A percentile compares a stretch with the other conserved stretches of the same genome.
Evolutionary conservation across 1,140 invertebrate species (phyloP).

Genomic region (Micrasema longulum): DNA sequence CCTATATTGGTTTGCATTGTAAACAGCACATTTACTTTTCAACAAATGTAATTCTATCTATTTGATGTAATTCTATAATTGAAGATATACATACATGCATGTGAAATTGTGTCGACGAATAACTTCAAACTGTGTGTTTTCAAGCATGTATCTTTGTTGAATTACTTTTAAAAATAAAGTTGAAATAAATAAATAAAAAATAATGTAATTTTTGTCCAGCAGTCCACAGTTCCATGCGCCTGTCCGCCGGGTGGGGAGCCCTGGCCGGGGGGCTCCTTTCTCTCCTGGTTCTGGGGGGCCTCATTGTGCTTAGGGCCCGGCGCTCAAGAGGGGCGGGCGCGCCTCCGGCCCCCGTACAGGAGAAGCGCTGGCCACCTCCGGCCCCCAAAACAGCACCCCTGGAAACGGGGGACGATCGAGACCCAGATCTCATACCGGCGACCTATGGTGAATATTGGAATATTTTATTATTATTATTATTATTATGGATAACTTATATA

Average conservation of each 20-base stretch:
- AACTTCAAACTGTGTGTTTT: too few species aligned
- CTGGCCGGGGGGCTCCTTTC: slow-evolving; percentile 46
- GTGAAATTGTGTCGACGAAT: neutral
- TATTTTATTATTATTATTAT: too few species aligned
- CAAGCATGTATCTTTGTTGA: too few species aligned
- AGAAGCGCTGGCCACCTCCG: slow-evolving; percentile 29
- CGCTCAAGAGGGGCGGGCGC: slow-evolving; percentile 14
- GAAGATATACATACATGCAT: too few species aligned
- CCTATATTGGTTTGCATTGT: too few species aligned
- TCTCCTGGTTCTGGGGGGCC: slow-evolving; percentile 25
- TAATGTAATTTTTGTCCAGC: slow-evolving; percentile 19
- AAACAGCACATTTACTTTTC: too few species aligned
- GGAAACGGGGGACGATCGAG: slow-evolving; percentile 60
- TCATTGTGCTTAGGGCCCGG: slow-evolving; percentile 6
- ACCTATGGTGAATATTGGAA: slow-evolving; percentile 73
- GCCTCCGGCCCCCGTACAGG: neutral
- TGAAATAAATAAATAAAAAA: neutral
- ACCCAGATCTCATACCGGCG: slow-evolving; percentile 80
- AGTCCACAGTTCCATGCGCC: slow-evolving; percentile 26
- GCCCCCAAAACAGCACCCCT: neutral
- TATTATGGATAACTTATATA: too few species aligned
- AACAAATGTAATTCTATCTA: too few species aligned
- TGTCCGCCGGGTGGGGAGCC: slow-evolving; percentile 40
- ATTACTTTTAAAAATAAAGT: too few species aligned
- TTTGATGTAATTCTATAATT: too few species aligned